Conservation (phyloP, 2,113 vertebrate species). For the Periophthalmodon schlosseri region DNA sequence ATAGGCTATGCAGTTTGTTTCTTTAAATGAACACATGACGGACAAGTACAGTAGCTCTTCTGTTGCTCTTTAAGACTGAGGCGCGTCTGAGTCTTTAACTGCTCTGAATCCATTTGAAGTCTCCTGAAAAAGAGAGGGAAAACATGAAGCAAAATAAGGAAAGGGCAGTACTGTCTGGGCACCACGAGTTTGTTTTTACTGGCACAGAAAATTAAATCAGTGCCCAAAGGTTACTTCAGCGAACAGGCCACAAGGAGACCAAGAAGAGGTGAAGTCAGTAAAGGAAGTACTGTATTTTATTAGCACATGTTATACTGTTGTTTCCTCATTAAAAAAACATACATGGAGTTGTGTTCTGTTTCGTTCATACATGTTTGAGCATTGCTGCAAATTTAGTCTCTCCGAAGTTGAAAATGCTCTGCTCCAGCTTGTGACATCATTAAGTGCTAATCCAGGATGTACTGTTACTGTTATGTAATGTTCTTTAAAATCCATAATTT, state of each 20-base stretch:
- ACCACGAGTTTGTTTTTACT: conserved; percentile 44
- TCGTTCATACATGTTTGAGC: too few species aligned
- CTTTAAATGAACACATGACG: not conserved
- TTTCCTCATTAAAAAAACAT: not conserved
- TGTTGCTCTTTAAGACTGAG: conserved; percentile 28
- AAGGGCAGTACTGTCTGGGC: conserved; percentile 7
- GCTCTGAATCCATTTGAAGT: conserved; percentile 48
- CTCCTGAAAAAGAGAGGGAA: conserved; percentile 53
- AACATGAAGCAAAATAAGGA: conserved; percentile 15
- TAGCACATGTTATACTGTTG: not conserved
- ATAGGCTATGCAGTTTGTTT: not conserved
- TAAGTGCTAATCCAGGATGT: too few species aligned
- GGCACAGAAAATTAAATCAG: conserved; percentile 17
- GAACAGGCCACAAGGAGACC: conserved; percentile 1
- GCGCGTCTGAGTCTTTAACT: conserved; percentile 38
- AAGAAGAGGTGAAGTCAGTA: not conserved
- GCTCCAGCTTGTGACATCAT: too few species aligned
- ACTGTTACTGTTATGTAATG: not conserved
- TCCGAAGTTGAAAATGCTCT: too few species aligned
- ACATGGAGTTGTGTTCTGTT: not conserved
- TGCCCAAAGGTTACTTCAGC: conserved; percentile 33
- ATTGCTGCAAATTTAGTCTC: not conserved
- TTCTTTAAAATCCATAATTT: not conserved
- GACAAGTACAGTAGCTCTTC: conserved; percentile 6
- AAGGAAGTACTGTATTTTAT: not conserved